These are phyloP conservation scores for Alethe castanea DNA, from an alignment of 2,113 vertebrate genomes.

Conservation along the genomic window DNA sequence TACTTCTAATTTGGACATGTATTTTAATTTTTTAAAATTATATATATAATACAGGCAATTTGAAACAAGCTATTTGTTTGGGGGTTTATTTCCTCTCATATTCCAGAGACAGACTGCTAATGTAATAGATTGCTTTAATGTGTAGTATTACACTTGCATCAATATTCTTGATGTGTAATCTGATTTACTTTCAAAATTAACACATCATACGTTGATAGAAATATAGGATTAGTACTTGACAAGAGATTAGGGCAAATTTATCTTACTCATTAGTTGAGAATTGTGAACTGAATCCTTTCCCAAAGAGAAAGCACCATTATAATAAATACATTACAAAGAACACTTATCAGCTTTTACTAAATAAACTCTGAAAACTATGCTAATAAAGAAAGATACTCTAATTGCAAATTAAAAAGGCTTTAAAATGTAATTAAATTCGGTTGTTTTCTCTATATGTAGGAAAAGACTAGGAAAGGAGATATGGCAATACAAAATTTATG, in stretches of 20 bases:
- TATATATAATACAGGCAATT: not conserved
- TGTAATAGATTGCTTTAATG: not conserved
- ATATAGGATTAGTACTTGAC: not conserved
- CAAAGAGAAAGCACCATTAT: not conserved
- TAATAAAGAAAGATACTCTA: not conserved
- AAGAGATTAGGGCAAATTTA: slow-evolving; percentile 17
- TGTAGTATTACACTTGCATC: not conserved
- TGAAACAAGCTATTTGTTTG: not conserved
- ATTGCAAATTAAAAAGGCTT: not conserved
- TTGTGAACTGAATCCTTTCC: not conserved
- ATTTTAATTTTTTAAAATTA: not conserved
- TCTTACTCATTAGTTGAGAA: not conserved
- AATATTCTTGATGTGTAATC: not conserved
- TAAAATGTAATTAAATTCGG: not conserved
- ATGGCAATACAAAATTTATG: not conserved
- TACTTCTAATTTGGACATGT: not conserved
- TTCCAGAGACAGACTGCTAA: not conserved
- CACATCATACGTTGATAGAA: not conserved
- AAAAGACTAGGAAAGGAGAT: not conserved
- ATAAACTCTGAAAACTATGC: not conserved
- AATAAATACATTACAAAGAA: not conserved
- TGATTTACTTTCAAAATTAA: slow-evolving; percentile 12
- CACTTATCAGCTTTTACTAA: slow-evolving; percentile 25
- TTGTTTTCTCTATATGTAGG: not conserved
- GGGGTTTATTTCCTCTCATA: not conserved